phyloP scores from a whole-genome alignment of 2,888 invertebrate genomes.

The Tethea ocularis region DNA sequence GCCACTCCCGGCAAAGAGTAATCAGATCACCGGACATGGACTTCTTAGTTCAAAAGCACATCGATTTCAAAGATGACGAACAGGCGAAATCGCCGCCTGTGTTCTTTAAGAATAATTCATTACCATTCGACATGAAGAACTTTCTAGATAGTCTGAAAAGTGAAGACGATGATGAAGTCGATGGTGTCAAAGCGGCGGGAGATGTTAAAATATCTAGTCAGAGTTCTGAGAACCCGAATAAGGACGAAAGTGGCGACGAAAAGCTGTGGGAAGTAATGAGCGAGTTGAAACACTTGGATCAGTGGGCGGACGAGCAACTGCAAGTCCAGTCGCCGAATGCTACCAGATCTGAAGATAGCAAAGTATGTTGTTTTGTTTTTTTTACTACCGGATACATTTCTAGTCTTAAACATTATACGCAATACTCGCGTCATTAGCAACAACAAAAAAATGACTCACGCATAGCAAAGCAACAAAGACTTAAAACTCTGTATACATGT shows the following conservation, averaged over 20 bases:
- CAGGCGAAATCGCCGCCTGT: conserved; percentile 55
- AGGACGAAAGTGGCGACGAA: conserved; percentile 54
- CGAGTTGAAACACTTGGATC: conserved; percentile 69
- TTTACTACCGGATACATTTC: not conserved
- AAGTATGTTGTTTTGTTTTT: conserved; percentile 46
- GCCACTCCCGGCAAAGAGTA: conserved; percentile 39
- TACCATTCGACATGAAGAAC: conserved; percentile 59
- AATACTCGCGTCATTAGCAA: not conserved
- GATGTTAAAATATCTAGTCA: conserved; percentile 56
- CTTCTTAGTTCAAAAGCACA: conserved; percentile 59
- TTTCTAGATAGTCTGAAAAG: conserved; percentile 52
- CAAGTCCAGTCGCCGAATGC: conserved; percentile 51
- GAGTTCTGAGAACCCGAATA: conserved; percentile 39
- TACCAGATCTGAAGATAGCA: conserved; percentile 68
- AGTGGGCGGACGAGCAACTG: conserved; percentile 75
- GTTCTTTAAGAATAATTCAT: conserved; percentile 67
- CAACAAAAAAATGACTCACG: not conserved
- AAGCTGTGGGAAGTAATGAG: conserved; percentile 75
- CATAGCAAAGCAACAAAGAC: not conserved
- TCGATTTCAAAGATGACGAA: conserved; percentile 65
- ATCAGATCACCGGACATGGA: conserved; percentile 55
- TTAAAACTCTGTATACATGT: not conserved
- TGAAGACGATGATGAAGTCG: conserved; percentile 51
- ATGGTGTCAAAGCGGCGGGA: conserved; percentile 48
- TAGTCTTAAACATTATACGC: not conserved